A percentile compares a stretch with the other conserved stretches of the same genome.
Evolutionary conservation across 2,113 vertebrate genomes (phyloP).

Genomic region (Tetraodon nigroviridis): DNA sequence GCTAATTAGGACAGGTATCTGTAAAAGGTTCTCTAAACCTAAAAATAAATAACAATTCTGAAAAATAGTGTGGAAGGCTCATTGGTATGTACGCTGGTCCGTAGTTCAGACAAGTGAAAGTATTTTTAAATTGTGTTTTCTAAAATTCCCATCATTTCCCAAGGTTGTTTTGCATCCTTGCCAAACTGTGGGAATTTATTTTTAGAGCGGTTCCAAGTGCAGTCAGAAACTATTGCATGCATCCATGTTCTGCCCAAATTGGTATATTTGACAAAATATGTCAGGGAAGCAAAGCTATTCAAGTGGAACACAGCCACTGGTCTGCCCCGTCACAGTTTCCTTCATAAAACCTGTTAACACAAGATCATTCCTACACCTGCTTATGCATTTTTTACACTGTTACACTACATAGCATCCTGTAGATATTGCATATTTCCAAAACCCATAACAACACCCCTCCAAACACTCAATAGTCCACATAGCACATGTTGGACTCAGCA

Average conservation of each 20-base stretch:
- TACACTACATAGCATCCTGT: constrained; percentile 8
- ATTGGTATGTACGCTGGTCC: constrained; percentile 63
- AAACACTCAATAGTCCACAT: constrained; percentile 49
- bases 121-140: constrained; percentile 36
- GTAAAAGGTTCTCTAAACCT: constrained; percentile 33
- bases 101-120: constrained; percentile 52
- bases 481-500: constrained; percentile 56
- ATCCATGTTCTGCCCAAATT: constrained; percentile 8
- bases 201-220: constrained; percentile 24
- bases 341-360: constrained; percentile 12
- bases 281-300: constrained; percentile 38
- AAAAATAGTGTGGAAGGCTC: constrained; percentile 45
- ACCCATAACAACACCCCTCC: constrained; percentile 23
- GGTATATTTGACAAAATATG: constrained; percentile 29
- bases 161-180: constrained; percentile 35
- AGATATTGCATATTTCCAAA: constrained; percentile 19
- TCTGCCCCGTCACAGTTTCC: constrained; percentile 18
- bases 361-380: not conserved
- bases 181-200: constrained; percentile 38
- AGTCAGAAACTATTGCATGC: constrained; percentile 25
- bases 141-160: constrained; percentile 30
- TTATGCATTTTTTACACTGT: constrained; percentile 1
- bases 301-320: constrained; percentile 29
- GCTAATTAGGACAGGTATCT: constrained; percentile 6
- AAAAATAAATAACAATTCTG: constrained; percentile 18